Base-by-base conservation (phyloP, 2,113 vertebrate species). In the Phainopepla nitens region DNA sequence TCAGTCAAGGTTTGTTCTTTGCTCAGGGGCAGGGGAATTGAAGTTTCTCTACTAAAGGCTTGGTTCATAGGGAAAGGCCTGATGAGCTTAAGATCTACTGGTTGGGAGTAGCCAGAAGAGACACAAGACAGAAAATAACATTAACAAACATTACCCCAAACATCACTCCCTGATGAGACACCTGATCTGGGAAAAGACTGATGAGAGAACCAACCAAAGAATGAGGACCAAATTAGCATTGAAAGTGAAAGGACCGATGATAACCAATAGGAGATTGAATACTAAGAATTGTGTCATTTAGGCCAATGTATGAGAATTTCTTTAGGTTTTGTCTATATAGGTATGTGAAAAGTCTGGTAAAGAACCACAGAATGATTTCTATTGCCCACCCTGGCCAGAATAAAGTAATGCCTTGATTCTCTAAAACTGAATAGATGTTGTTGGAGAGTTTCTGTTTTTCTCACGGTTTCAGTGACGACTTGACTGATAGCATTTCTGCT, bases 381-480 rank as follows among this genome's bases (percentile, higher is more conserved):
- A 3, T 3, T 27, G 22, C 28, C 57, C 42, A 49, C 33, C 18
- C 11, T 69, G 42, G 8, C 35, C 23, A 81, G n/a, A 41, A 39
- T 39, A 69, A 68, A 57, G 35, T 9, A 68, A 21, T 35, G 19
- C 20, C 45, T 50, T 15, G 4, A 42, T 42, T 61, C 20, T 51
- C 35, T 60, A 41, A 41, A 8, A 35, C 20, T 25, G 35, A 25
- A 75, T 75, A 57, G 2, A 29, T 29, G 15, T 3, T 60, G 10
- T 33, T 85, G 24, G 24, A 41, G 13, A 35, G 20, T 49, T 57
- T 49, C 19, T 65, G n/a, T 3, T 65, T 75, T 49, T n/a, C 19
- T n/a, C 1, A 0, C 29, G n/a, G 50, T 49, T 75, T 57, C 0
- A 0, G 13, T 57, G 31, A 66, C 60, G 15, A 16, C 54, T 66